phyloP scores from a whole-genome alignment of 2,113 vertebrate species.

The Callospermophilus lateralis region DNA sequence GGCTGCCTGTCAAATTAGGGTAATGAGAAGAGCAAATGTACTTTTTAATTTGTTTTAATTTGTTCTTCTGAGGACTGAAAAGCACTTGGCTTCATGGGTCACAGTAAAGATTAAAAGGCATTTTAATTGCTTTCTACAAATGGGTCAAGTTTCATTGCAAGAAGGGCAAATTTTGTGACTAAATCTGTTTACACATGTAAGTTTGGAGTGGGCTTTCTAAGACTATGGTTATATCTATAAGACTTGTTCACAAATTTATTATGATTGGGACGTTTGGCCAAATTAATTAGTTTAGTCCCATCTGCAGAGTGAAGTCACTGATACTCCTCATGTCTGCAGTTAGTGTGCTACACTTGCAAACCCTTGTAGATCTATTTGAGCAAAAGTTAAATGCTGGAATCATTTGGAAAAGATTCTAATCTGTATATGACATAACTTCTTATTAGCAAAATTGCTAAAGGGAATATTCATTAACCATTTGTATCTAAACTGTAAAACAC shows the following conservation, averaged over 20 bases:
- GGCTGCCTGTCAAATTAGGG: slow-evolving; percentile 83
- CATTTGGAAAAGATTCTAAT: slow-evolving; percentile 57
- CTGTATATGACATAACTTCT: neutral
- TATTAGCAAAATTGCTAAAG: slow-evolving; percentile 37
- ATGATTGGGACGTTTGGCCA: slow-evolving; percentile 37
- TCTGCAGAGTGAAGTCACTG: neutral
- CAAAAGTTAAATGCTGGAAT: slow-evolving; percentile 31
- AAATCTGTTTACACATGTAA: slow-evolving; percentile 51
- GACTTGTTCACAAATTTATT: slow-evolving; percentile 55
- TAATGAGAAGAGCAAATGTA: slow-evolving; percentile 87
- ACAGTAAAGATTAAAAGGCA: slow-evolving; percentile 69
- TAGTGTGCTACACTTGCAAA: neutral
- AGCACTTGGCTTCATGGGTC: slow-evolving; percentile 81
- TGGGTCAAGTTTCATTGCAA: slow-evolving; percentile 58
- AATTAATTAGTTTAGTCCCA: slow-evolving; percentile 58
- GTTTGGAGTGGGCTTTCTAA: slow-evolving; percentile 53
- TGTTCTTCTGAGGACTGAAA: slow-evolving; percentile 83
- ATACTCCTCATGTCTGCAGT: slow-evolving; percentile 30
- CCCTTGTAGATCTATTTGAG: neutral
- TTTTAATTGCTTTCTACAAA: slow-evolving; percentile 74
- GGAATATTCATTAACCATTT: neutral
- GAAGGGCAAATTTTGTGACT: slow-evolving; percentile 49
- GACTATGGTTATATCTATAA: neutral
- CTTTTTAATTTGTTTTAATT: slow-evolving; percentile 86
- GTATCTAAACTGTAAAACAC: slow-evolving; percentile 53